phyloP scores from a whole-genome alignment of 2,113 vertebrate genomes.

The Felis catus region F.catus_Fca126_mat1.0 CM031424.1:84235501-84236000 shows the following conservation, averaged over 20 bases:
- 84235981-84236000: neutral
- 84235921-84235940: slow-evolving; percentile 50
- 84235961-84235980: slow-evolving; percentile 11
- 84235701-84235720: too few species aligned
- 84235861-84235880: neutral
- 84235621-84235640: neutral
- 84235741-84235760: too few species aligned
- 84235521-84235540: slow-evolving; percentile 30
- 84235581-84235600: neutral
- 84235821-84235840: too few species aligned
- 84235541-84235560: slow-evolving; percentile 7
- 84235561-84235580: slow-evolving; percentile 33
- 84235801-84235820: too few species aligned
- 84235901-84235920: slow-evolving; percentile 62
- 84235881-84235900: neutral
- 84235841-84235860: neutral
- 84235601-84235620: slow-evolving; percentile 36
- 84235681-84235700: neutral
- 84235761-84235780: too few species aligned
- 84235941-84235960: slow-evolving; percentile 18
- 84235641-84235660: neutral
- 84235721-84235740: too few species aligned
- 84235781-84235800: too few species aligned
- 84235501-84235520: slow-evolving; percentile 38
- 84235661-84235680: slow-evolving; percentile 44